Percentiles rank a stretch among this genome's conserved stretches.
Evolutionary conservation across 2,888 invertebrate species (phyloP).

Genomic region (Anaspis maculata): DNA sequence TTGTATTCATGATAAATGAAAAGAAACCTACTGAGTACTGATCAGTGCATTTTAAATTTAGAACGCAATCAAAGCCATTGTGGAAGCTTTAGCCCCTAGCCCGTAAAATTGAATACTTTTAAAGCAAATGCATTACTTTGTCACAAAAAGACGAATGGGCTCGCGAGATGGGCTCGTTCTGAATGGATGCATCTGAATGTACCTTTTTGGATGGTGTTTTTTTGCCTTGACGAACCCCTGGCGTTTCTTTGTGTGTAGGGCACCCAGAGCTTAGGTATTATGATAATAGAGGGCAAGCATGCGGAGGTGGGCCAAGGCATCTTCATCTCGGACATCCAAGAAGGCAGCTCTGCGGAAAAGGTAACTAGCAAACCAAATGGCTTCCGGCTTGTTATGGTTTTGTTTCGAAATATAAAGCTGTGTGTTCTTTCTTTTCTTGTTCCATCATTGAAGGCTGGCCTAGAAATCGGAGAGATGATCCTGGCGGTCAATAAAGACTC

Average conservation of each 20-base stretch:
- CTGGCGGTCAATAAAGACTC: conserved; percentile 92
- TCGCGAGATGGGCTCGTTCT: too few species aligned
- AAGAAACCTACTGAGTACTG: too few species aligned
- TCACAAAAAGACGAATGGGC: too few species aligned
- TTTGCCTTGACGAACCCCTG: conserved; percentile 1
- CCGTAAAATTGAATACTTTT: too few species aligned
- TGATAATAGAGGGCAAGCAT: conserved; percentile 92
- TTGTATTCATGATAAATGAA: too few species aligned
- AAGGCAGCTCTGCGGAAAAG: conserved; percentile 80
- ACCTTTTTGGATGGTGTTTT: too few species aligned
- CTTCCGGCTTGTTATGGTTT: conserved; percentile 11
- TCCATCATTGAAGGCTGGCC: conserved; percentile 64
- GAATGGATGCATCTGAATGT: too few species aligned
- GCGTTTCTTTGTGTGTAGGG: conserved; percentile 47
- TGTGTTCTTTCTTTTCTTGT: conserved; percentile 14
- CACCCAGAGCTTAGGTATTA: conserved; percentile 77
- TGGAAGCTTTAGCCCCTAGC: too few species aligned
- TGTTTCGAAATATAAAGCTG: conserved; percentile 11
- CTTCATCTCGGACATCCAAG: conserved; percentile 88
- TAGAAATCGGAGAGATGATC: conserved; percentile 96
- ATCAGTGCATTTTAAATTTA: too few species aligned
- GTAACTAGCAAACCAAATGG: conserved; percentile 41
- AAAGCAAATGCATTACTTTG: too few species aligned
- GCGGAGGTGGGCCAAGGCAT: conserved; percentile 87
- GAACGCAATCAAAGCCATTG: too few species aligned